A percentile compares a stretch with the other conserved stretches of the same genome.
phyloP scores from a whole-genome alignment of 2,113 vertebrate species.

The Xiphorhynchus elegans region DNA sequence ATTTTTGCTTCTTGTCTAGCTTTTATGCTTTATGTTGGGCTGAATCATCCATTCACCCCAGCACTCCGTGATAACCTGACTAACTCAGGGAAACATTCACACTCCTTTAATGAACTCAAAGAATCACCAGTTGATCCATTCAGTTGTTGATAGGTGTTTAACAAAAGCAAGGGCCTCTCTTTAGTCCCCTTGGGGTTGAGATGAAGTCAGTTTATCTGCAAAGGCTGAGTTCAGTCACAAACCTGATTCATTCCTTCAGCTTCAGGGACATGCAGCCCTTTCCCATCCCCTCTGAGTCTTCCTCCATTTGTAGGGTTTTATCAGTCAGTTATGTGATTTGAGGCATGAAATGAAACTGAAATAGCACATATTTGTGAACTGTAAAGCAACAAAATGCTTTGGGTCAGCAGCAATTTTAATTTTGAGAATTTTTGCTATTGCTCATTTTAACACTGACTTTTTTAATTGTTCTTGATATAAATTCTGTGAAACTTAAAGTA shows the following conservation, averaged over 20 bases:
- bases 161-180: neutral
- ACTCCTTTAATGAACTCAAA: neutral
- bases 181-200: neutral
- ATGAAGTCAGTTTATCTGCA: neutral
- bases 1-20: neutral
- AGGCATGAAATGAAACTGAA: neutral
- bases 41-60: neutral
- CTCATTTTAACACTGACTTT: neutral
- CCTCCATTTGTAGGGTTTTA: neutral
- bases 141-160: neutral
- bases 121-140: neutral
- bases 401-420: neutral
- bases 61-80: rapidly evolving
- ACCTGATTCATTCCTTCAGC: neutral
- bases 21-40: neutral
- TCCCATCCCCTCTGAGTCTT: neutral
- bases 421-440: neutral
- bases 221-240: neutral
- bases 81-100: neutral
- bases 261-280: neutral
- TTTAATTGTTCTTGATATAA: neutral
- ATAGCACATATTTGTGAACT: neutral
- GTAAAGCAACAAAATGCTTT: neutral
- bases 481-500: neutral
- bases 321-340: neutral